Percentiles rank a stretch among this genome's conserved stretches.
phyloP scores from a whole-genome alignment of 2,113 vertebrate genomes.

The Cochlearius cochlearius region DNA sequence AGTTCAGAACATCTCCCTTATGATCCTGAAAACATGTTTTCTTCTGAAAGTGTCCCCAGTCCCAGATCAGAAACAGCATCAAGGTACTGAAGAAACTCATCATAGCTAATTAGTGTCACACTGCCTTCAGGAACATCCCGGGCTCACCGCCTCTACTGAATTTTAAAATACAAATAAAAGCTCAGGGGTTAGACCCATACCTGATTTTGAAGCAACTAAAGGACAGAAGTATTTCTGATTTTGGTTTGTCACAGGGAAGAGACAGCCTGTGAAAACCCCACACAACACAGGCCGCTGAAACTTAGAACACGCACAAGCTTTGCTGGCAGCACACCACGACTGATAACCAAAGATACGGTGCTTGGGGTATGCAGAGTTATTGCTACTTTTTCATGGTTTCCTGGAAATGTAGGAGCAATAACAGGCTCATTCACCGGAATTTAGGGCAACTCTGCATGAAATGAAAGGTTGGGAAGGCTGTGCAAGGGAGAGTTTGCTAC shows the following conservation, averaged over 20 bases:
- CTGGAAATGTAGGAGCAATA: neutral
- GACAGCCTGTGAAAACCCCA: neutral
- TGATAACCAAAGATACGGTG: neutral
- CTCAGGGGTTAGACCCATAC: neutral
- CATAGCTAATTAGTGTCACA: neutral
- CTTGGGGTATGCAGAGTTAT: neutral
- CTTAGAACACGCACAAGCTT: neutral
- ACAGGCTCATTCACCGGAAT: neutral
- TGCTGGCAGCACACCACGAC: neutral
- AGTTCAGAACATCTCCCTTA: neutral
- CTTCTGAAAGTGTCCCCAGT: neutral
- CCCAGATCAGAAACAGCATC: neutral
- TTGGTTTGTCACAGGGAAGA: neutral
- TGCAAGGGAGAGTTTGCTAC: neutral
- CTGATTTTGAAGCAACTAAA: neutral
- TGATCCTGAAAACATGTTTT: neutral
- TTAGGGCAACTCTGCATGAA: neutral
- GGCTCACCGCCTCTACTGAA: neutral
- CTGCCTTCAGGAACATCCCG: neutral
- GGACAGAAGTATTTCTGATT: neutral
- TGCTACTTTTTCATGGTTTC: neutral
- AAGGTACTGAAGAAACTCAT: neutral
- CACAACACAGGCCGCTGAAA: neutral
- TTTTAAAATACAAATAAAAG: neutral
- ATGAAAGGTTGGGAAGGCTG: fast-evolving